Conservation (phyloP, 37 sponge, comb jelly and placozoan genomes). For the Chondrilla cf. caribensis region DNA sequence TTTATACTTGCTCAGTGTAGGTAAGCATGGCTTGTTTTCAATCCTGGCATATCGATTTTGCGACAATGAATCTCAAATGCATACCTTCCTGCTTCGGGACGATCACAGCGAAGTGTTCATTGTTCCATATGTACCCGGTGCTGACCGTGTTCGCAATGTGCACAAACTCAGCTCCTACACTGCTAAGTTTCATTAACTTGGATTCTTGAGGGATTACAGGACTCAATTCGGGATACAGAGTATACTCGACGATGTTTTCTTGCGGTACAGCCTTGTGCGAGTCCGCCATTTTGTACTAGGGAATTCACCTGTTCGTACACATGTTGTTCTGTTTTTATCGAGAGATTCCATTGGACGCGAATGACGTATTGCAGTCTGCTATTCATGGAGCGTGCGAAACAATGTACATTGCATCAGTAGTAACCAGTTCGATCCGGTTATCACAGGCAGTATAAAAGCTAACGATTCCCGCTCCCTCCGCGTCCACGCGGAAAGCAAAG, state of each 20-base stretch:
- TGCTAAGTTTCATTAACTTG: not conserved
- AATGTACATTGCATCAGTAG: not conserved
- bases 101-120: not conserved
- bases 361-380: not conserved
- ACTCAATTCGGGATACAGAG: constrained; percentile 27
- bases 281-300: too few relatives aligned
- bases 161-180: constrained; percentile 22
- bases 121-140: constrained; percentile 10
- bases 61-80: too few relatives aligned
- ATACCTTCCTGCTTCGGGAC: not conserved
- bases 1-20: too few relatives aligned
- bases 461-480: not conserved
- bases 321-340: too few relatives aligned
- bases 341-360: not conserved
- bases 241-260: constrained; percentile 62
- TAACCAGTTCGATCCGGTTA: not conserved
- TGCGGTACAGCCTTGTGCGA: too few relatives aligned
- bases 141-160: not conserved
- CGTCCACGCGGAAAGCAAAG: not conserved
- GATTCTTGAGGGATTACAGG: not conserved
- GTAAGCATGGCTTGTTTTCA: too few relatives aligned
- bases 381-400: not conserved
- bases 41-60: too few relatives aligned
- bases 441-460: not conserved
- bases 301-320: not conserved